These are phyloP conservation scores for Opisthograptis luteolata DNA, from an alignment of 2,888 invertebrate genomes.

Conservation along the genomic window DNA sequence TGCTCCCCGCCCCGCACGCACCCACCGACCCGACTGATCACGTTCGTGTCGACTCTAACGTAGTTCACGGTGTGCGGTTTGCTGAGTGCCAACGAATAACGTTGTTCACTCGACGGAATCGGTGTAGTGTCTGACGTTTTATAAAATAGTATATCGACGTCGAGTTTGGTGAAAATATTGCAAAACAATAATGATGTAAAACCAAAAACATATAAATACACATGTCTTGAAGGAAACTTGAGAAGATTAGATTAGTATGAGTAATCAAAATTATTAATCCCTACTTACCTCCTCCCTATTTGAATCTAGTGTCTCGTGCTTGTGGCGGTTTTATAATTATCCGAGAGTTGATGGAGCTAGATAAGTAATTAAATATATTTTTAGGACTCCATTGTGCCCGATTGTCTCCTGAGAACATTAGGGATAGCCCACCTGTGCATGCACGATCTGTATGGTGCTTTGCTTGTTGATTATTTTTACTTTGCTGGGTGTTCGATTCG, in stretches of 20 bases:
- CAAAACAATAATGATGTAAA: constrained; percentile 12
- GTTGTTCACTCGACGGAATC: constrained; percentile 20
- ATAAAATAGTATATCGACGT: constrained; percentile 17
- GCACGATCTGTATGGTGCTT: constrained; percentile 67
- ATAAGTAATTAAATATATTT: not conserved
- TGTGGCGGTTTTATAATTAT: constrained; percentile 1
- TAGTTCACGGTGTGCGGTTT: too few species aligned
- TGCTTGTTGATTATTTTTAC: constrained; percentile 55
- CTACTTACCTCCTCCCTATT: constrained; percentile 1
- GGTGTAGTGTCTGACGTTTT: constrained; percentile 43
- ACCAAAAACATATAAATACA: constrained; percentile 21
- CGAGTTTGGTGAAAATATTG: constrained; percentile 3
- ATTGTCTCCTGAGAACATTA: not conserved
- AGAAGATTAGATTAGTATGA: constrained; percentile 43
- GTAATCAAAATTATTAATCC: constrained; percentile 12
- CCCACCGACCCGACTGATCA: not conserved
- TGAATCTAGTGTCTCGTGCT: not conserved
- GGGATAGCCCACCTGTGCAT: constrained; percentile 60
- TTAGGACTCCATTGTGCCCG: not conserved
- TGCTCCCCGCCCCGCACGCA: constrained; percentile 19
- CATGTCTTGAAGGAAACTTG: constrained; percentile 13
- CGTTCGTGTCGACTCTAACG: too few species aligned
- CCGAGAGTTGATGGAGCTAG: not conserved
- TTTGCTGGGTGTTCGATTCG: constrained; percentile 45
- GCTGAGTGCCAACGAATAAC: too few species aligned